phyloP scores from a whole-genome alignment of 2,797 vertebrate genomes.

The Lepilemur septentrionalis region DNA sequence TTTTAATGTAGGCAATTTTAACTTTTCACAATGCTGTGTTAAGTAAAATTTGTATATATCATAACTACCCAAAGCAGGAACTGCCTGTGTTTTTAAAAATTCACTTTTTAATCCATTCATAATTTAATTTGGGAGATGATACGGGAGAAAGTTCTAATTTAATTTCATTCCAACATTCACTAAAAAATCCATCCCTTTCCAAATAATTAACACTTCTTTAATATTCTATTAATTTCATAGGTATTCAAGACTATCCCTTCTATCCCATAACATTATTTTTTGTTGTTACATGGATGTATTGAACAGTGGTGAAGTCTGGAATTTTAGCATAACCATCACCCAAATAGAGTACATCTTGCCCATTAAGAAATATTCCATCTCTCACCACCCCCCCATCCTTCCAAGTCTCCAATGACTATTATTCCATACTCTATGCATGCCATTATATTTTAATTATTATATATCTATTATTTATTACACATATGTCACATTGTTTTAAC shows the following conservation, averaged over 20 bases:
- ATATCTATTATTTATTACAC: no score
- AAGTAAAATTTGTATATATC: neutral
- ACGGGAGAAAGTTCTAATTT: neutral
- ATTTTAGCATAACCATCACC: neutral
- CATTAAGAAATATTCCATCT: neutral
- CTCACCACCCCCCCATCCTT: neutral
- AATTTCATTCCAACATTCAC: neutral
- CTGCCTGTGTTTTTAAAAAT: neutral
- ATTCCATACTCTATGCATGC: neutral
- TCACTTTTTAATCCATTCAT: neutral
- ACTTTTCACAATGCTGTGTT: neutral
- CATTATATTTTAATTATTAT: neutral
- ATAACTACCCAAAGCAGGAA: slow-evolving; percentile 7
- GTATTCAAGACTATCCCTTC: neutral
- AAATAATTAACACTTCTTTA: slow-evolving; percentile 20
- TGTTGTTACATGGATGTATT: neutral
- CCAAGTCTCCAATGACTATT: neutral
- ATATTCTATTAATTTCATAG: neutral
- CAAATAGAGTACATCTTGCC: neutral
- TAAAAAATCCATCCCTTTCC: neutral
- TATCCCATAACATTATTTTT: neutral
- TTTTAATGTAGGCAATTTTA: neutral
- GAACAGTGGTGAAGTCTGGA: neutral
- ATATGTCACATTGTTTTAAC: neutral
- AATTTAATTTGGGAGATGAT: neutral